phyloP scores from a whole-genome alignment of 2,888 invertebrate genomes.

The Eretmocerus hayati region DNA sequence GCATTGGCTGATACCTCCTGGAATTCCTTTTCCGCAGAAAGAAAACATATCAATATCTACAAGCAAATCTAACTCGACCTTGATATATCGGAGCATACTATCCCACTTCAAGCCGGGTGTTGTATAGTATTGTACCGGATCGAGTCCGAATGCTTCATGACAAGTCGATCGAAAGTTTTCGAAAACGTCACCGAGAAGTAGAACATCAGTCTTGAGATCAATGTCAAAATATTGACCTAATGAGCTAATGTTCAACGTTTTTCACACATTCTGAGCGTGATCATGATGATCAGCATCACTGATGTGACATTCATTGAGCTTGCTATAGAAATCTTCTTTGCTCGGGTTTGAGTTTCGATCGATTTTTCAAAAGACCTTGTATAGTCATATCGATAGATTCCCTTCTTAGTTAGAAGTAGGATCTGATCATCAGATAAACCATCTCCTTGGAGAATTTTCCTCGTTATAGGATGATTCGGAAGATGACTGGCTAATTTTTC shows the following conservation, averaged over 20 bases:
- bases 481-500: too few relatives aligned
- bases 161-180: not conserved
- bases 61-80: constrained; percentile 17
- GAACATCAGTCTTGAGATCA: constrained; percentile 3
- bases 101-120: not conserved
- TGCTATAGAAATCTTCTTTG: not conserved
- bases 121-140: not conserved
- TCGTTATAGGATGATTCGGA: too few relatives aligned
- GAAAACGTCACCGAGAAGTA: not conserved
- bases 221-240: not conserved
- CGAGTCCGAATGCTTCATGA: not conserved
- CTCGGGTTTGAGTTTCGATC: not conserved
- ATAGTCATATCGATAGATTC: not conserved
- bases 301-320: not conserved
- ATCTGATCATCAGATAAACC: not conserved
- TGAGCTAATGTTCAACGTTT: not conserved
- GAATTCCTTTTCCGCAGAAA: constrained; percentile 25
- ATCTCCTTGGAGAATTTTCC: not conserved
- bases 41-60: constrained; percentile 24
- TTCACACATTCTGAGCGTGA: not conserved
- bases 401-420: not conserved
- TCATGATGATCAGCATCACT: not conserved
- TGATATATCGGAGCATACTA: constrained; percentile 15
- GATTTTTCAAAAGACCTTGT: not conserved
- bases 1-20: constrained; percentile 25